phyloP scores from a whole-genome alignment of 2,113 vertebrate genomes.

The Hylia prasina region DNA sequence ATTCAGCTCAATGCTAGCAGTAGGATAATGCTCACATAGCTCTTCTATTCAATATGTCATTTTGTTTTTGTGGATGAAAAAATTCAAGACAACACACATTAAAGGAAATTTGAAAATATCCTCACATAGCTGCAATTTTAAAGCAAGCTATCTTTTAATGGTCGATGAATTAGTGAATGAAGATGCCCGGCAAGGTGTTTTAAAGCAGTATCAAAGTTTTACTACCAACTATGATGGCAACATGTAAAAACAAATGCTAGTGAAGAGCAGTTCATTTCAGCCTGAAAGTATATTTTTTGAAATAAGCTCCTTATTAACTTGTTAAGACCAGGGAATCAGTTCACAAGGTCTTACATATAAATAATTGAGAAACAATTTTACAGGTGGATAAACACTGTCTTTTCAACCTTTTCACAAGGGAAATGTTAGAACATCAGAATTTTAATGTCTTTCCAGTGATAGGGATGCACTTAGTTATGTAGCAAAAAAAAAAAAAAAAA shows the following conservation, averaged over 20 bases:
- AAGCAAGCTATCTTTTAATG: not conserved
- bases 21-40: not conserved
- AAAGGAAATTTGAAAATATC: not conserved
- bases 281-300: not conserved
- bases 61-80: not conserved
- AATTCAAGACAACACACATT: not conserved
- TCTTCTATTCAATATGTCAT: not conserved
- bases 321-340: not conserved
- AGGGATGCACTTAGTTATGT: not conserved
- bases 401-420: not conserved
- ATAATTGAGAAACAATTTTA: conserved; percentile 33
- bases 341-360: not conserved
- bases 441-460: not conserved
- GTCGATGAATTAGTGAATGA: not conserved
- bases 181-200: not conserved
- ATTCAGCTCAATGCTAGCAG: not conserved
- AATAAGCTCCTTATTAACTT: conserved; percentile 36
- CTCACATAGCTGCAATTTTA: not conserved
- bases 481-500: not conserved
- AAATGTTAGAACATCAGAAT: not conserved
- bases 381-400: conserved; percentile 5
- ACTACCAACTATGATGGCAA: not conserved
- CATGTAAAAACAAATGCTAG: not conserved
- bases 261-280: not conserved
- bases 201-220: not conserved